phyloP scores from a whole-genome alignment of 2,797 vertebrate genomes.

The Falco cherrug region DNA sequence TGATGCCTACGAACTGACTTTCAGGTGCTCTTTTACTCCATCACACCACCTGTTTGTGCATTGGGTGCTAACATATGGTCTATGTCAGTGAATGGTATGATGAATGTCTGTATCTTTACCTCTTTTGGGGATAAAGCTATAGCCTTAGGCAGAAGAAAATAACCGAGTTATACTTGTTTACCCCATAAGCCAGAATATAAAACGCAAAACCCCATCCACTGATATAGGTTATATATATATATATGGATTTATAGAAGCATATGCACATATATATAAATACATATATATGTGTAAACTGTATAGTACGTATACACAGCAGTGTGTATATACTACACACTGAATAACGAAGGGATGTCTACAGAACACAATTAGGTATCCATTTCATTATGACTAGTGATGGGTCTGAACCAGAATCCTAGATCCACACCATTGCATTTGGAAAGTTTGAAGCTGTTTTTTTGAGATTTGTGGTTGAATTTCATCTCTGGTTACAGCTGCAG shows the following conservation, averaged over 20 bases:
- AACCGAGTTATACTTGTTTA: not conserved
- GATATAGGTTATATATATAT: not conserved
- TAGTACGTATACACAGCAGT: not conserved
- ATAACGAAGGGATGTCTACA: slow-evolving; percentile 31
- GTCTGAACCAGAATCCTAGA: not conserved
- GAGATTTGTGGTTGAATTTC: not conserved
- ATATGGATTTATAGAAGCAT: slow-evolving; percentile 20
- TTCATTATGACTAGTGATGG: not conserved
- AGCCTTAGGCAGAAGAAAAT: slow-evolving; percentile 5
- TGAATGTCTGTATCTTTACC: not conserved
- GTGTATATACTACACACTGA: not conserved
- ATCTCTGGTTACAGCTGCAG: slow-evolving; percentile 1
- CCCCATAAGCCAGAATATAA: slow-evolving; percentile 17
- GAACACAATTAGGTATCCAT: slow-evolving; percentile 32
- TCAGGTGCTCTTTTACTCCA: slow-evolving; percentile 74
- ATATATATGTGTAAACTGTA: slow-evolving; percentile 5
- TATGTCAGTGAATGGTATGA: slow-evolving; percentile 20
- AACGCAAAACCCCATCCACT: slow-evolving; percentile 43
- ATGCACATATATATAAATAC: not conserved
- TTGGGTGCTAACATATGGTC: slow-evolving; percentile 16
- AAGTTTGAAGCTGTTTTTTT: not conserved
- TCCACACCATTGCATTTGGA: not conserved
- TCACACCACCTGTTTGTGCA: not conserved
- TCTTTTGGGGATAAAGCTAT: not conserved
- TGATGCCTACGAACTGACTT: slow-evolving; percentile 83